Percentiles rank a stretch among this genome's conserved stretches.
Conservation (phyloP, 1,140 invertebrate species). For the Rhagoletis zephyria region DNA sequence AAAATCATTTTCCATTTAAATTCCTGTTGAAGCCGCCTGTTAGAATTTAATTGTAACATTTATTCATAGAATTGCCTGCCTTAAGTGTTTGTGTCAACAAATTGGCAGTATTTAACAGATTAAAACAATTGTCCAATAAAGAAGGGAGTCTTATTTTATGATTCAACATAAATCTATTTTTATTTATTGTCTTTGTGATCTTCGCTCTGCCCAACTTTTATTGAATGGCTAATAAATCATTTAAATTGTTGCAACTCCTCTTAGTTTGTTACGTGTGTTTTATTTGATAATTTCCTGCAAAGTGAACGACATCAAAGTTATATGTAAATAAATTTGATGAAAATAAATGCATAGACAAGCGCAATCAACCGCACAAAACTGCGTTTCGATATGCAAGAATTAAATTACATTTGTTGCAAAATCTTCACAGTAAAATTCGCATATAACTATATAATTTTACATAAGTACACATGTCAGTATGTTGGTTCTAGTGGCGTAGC, state of each 20-base stretch:
- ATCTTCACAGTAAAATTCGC: too few species aligned
- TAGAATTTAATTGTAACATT: too few species aligned
- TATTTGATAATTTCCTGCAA: constrained; percentile 29
- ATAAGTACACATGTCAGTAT: too few species aligned
- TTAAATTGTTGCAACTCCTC: background rate
- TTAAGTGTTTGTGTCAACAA: background rate
- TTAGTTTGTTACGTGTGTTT: background rate
- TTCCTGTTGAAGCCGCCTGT: too few species aligned
- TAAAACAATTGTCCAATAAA: background rate
- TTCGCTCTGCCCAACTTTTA: background rate
- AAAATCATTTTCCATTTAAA: too few species aligned
- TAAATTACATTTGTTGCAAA: too few species aligned
- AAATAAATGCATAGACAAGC: too few species aligned
- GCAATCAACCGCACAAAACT: too few species aligned
- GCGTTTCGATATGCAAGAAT: too few species aligned
- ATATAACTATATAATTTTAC: too few species aligned
- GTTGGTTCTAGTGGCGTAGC: too few species aligned
- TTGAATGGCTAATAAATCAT: constrained; percentile 6
- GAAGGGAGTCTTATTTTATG: background rate
- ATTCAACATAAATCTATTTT: background rate
- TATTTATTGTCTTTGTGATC: background rate
- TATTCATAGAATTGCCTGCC: too few species aligned
- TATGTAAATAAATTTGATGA: background rate
- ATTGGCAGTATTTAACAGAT: background rate
- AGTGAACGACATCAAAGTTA: background rate